Evolutionary conservation across 2,113 vertebrate species (phyloP).

Genomic region (Xyrauchen texanus): DNA sequence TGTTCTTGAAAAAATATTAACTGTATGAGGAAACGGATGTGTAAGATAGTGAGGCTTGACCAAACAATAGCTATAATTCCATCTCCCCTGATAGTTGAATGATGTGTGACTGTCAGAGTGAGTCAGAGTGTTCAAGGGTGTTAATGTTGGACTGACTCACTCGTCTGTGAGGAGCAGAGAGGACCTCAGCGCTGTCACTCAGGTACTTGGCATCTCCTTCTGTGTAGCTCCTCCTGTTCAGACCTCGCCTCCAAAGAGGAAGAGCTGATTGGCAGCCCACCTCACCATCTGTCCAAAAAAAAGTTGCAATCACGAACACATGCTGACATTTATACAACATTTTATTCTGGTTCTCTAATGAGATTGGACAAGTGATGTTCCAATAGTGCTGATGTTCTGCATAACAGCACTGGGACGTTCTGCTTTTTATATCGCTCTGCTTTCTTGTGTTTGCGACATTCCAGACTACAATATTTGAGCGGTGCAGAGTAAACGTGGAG

Average conservation of each 20-base stretch:
- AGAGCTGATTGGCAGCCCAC: slow-evolving; percentile 56
- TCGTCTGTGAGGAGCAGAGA: slow-evolving; percentile 66
- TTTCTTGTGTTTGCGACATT: too few species aligned
- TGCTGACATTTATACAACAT: too few species aligned
- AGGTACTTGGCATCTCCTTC: slow-evolving; percentile 73
- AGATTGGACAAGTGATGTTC: too few species aligned
- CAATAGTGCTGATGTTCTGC: too few species aligned
- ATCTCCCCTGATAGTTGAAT: not conserved
- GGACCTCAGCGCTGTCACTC: slow-evolving; percentile 60
- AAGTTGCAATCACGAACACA: too few species aligned
- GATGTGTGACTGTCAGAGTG: slow-evolving; percentile 22
- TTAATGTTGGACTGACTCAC: slow-evolving; percentile 66
- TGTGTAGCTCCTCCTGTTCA: slow-evolving; percentile 73
- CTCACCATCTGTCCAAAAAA: slow-evolving; percentile 63
- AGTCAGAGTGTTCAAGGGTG: slow-evolving; percentile 28
- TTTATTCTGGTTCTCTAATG: too few species aligned
- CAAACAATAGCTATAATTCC: not conserved
- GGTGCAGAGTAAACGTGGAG: too few species aligned
- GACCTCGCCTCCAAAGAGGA: slow-evolving; percentile 66
- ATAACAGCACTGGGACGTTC: too few species aligned
- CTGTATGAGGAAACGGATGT: not conserved
- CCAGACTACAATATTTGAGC: too few species aligned
- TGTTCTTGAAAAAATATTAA: too few species aligned
- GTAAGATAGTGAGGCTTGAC: not conserved
- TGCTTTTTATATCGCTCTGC: too few species aligned